Evolutionary conservation across 2,797 vertebrate species (phyloP).

Genomic region (Sebastolobus alascanus): DNA sequence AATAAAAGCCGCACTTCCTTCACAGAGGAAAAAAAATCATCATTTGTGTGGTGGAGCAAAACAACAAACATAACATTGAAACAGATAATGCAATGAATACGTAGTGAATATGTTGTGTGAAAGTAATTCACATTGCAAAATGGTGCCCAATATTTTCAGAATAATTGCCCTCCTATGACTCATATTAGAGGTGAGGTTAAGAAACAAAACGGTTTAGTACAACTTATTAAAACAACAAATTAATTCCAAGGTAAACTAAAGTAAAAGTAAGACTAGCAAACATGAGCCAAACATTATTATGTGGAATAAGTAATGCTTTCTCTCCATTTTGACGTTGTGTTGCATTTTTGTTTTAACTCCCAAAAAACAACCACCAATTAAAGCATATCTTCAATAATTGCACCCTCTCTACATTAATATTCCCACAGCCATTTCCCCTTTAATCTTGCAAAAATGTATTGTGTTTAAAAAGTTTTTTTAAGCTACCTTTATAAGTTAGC

Average conservation of each 20-base stretch:
- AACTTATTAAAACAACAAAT: not conserved
- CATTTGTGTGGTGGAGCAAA: not conserved
- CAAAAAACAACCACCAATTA: not conserved
- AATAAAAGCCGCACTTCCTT: slow-evolving; percentile 37
- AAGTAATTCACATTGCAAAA: not conserved
- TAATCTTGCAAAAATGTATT: not conserved
- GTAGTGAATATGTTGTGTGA: not conserved
- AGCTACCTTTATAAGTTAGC: too few species aligned
- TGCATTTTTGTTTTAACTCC: not conserved
- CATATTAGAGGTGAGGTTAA: not conserved
- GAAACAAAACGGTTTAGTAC: not conserved
- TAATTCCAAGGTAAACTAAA: not conserved
- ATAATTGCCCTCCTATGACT: not conserved
- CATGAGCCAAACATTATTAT: not conserved
- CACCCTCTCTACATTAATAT: too few species aligned
- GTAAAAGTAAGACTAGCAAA: not conserved
- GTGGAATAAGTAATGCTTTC: not conserved
- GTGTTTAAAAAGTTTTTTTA: not conserved
- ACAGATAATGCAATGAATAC: not conserved
- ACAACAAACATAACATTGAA: not conserved
- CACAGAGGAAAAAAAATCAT: accelerated
- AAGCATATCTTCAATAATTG: not conserved
- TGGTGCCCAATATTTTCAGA: not conserved
- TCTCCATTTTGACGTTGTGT: not conserved
- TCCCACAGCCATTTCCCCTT: too few species aligned